Percentiles rank a stretch among this genome's conserved stretches.
These are phyloP conservation scores for Rhingia campestris DNA, from an alignment of 2,888 invertebrate genomes.

Conservation along the genomic window DNA sequence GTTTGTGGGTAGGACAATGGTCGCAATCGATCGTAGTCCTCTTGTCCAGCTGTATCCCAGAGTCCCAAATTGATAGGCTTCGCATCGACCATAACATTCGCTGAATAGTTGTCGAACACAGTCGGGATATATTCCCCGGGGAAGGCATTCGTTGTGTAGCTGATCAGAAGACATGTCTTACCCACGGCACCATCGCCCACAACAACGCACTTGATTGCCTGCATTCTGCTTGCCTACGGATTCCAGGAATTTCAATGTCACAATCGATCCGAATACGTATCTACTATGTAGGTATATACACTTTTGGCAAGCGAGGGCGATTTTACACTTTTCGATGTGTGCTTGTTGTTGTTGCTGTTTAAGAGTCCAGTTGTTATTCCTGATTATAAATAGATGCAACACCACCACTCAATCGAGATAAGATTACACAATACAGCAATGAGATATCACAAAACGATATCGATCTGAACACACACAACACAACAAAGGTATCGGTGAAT, in stretches of 20 bases:
- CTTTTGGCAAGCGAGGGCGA: slow-evolving; percentile 66
- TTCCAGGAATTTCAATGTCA: slow-evolving; percentile 66
- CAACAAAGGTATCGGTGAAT: slow-evolving; percentile 13
- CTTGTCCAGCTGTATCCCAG: slow-evolving; percentile 82
- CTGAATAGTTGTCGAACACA: slow-evolving; percentile 81
- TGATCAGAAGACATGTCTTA: slow-evolving; percentile 81
- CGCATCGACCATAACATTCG: slow-evolving; percentile 82
- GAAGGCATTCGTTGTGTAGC: slow-evolving; percentile 82
- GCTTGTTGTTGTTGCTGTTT: slow-evolving; percentile 20
- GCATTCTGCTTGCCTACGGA: slow-evolving; percentile 76
- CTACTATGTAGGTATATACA: background rate
- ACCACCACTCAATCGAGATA: slow-evolving; percentile 48
- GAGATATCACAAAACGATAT: slow-evolving; percentile 24
- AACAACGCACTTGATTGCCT: slow-evolving; percentile 82
- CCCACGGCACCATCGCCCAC: slow-evolving; percentile 82
- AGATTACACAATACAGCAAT: slow-evolving; percentile 44
- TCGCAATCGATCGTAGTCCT: slow-evolving; percentile 81
- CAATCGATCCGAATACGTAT: slow-evolving; percentile 20
- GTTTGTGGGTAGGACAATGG: slow-evolving; percentile 81
- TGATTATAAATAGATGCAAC: slow-evolving; percentile 47
- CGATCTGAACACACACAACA: slow-evolving; percentile 11
- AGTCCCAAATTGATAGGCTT: slow-evolving; percentile 81
- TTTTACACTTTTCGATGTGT: background rate
- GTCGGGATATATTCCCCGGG: slow-evolving; percentile 82
- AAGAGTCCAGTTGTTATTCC: slow-evolving; percentile 29